phyloP scores from a whole-genome alignment of 1,140 invertebrate genomes.

The Zophobas morio region DNA sequence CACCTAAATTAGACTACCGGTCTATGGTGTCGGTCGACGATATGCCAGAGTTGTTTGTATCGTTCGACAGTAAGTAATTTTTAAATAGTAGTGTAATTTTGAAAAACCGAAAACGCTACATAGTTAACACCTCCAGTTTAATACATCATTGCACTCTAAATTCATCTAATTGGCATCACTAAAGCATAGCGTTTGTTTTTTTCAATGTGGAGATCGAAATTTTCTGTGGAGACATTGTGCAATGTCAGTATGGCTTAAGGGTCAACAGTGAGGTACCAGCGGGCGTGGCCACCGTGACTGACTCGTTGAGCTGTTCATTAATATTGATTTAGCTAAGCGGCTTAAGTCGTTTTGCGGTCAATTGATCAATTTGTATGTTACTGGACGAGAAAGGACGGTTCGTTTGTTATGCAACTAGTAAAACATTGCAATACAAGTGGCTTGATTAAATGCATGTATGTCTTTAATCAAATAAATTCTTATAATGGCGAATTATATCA shows the following conservation, averaged over 20 bases:
- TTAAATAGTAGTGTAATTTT: neutral
- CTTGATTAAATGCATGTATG: too few relatives aligned
- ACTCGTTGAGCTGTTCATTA: too few relatives aligned
- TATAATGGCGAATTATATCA: too few relatives aligned
- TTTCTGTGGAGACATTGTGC: conserved; percentile 19
- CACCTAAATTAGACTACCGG: conserved; percentile 87
- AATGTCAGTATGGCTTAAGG: conserved; percentile 32
- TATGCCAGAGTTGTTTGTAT: conserved; percentile 94
- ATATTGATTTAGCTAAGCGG: too few relatives aligned
- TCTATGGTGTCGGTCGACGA: conserved; percentile 95
- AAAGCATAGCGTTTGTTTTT: too few relatives aligned
- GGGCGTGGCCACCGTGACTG: too few relatives aligned
- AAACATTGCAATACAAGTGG: too few relatives aligned
- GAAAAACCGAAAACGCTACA: conserved; percentile 21
- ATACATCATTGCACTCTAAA: conserved; percentile 39
- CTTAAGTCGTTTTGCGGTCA: neutral
- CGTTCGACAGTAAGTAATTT: conserved; percentile 90
- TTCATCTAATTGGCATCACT: conserved; percentile 23
- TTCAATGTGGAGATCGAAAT: neutral
- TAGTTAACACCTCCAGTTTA: conserved; percentile 23
- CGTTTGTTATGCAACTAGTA: too few relatives aligned
- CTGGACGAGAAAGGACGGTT: too few relatives aligned
- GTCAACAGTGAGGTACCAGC: conserved; percentile 14
- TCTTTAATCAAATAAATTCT: too few relatives aligned
- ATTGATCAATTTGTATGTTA: too few relatives aligned